Evolutionary conservation across 2,888 invertebrate genomes (phyloP), one percentile per base, ranked within the genome.

Genomic region (Limenitis camilla): DNA sequence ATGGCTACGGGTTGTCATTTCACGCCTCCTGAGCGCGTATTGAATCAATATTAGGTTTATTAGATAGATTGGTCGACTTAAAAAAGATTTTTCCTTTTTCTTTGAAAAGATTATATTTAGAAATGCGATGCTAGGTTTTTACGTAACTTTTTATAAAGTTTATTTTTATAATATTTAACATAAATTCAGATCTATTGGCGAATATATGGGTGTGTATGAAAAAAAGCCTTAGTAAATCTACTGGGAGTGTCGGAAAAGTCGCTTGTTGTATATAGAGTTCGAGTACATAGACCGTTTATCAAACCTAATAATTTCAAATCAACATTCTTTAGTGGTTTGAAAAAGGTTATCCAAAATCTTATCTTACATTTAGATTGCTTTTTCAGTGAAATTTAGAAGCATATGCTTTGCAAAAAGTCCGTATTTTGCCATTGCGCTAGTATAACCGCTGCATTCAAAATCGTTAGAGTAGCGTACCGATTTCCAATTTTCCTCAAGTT

Each of bases 1-100:
- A 19, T 19, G 55, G 69, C 67, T 68, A 69, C 61, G 70, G 69
- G 69, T 71, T 74, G 72, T 82, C 78, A 84, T 85, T 86, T 85
- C 81, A 85, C 81, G 85, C 74, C 78, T 79, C 82, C 84, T 84
- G 81, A 73, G 69, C 83, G 82, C 81, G 78, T 79, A 83, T 81
- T 77, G 82, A 80, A 81, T 81, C 83, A 85, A 81, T 83, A 85
- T 84, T 83, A 81, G 79, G 80, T 83, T 84, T 86, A 86, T 85
- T 84, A 85, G 81, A 83, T 81, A 80, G 81, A 83, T 78, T 74
- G 76, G 71, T 70, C 71, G 71, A 71, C 72, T 71, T 70, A 76
- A 75, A 76, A 74, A 74, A 68, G 71, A 78, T 80, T 80, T 81
- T 77, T 78, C 72, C 74, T 78, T 76, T 76, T 73, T 70, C 54